Conservation (phyloP, 2,113 vertebrate species). For the Felis chaus region DNA sequence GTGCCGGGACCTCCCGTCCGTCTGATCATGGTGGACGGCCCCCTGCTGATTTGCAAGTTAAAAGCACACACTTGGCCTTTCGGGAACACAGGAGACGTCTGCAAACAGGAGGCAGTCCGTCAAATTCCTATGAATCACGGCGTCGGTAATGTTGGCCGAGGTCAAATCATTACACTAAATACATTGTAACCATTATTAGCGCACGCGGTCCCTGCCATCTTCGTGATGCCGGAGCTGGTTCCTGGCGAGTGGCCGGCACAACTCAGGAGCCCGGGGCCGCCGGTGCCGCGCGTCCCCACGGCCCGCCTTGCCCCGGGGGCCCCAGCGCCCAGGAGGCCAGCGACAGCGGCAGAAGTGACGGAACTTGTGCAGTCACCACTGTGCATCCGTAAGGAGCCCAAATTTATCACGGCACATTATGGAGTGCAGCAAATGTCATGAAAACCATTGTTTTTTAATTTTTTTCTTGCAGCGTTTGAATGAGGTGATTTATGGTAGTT, state of each 20-base stretch:
- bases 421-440: slow-evolving; percentile 88
- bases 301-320: slow-evolving; percentile 74
- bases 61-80: slow-evolving; percentile 78
- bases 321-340: slow-evolving; percentile 72
- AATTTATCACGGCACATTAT: slow-evolving; percentile 91
- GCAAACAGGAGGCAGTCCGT: slow-evolving; percentile 86
- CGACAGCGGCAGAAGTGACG: slow-evolving; percentile 79
- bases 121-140: slow-evolving; percentile 83
- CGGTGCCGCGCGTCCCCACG: slow-evolving; percentile 61
- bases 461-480: slow-evolving; percentile 88
- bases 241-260: slow-evolving; percentile 54
- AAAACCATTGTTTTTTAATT: slow-evolving; percentile 90
- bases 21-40: neutral
- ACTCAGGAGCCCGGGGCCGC: slow-evolving; percentile 70
- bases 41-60: slow-evolving; percentile 74
- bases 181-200: slow-evolving; percentile 82
- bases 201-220: slow-evolving; percentile 76
- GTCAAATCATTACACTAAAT: slow-evolving; percentile 86
- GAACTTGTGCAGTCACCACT: slow-evolving; percentile 83
- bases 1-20: neutral
- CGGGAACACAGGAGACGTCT: slow-evolving; percentile 74
- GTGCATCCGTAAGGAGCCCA: slow-evolving; percentile 81
- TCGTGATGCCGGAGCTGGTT: slow-evolving; percentile 78
- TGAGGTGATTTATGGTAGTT: slow-evolving; percentile 98
- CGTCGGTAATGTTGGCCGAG: slow-evolving; percentile 76